Percentiles rank a stretch among this genome's conserved stretches.
phyloP scores from a whole-genome alignment of 2,888 invertebrate species.

The Gonocerus acuteangulatus region DNA sequence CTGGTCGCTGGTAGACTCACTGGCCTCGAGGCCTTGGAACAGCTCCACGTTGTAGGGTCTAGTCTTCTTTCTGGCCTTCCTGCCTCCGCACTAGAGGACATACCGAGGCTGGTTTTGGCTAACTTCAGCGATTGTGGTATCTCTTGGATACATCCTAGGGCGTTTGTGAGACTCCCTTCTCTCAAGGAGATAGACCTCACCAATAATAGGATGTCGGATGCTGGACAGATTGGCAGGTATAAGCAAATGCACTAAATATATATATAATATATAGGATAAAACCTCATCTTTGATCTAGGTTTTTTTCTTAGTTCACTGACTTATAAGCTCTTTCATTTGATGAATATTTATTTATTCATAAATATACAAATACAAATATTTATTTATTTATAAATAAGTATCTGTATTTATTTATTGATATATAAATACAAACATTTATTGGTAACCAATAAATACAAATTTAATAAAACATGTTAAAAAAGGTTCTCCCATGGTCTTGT shows the following conservation, averaged over 20 bases:
- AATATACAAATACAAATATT: too few relatives aligned
- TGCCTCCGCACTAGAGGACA: slow-evolving; percentile 61
- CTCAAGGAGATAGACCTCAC: slow-evolving; percentile 61
- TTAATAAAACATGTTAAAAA: too few relatives aligned
- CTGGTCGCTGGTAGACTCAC: slow-evolving; percentile 36
- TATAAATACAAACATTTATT: too few relatives aligned
- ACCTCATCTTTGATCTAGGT: too few relatives aligned
- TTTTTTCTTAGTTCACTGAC: too few relatives aligned
- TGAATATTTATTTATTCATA: too few relatives aligned
- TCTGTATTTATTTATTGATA: too few relatives aligned
- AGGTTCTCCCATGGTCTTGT: too few relatives aligned
- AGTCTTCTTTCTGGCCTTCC: slow-evolving; percentile 59
- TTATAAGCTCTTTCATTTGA: too few relatives aligned
- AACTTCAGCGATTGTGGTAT: slow-evolving; percentile 72
- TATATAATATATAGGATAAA: too few relatives aligned
- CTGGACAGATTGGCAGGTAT: slow-evolving; percentile 63
- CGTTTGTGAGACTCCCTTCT: slow-evolving; percentile 62
- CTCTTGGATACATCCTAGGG: slow-evolving; percentile 68
- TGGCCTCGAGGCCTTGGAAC: slow-evolving; percentile 63
- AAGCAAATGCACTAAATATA: not conserved
- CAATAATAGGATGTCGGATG: slow-evolving; percentile 67
- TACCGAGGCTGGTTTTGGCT: slow-evolving; percentile 59
- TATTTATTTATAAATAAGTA: too few relatives aligned
- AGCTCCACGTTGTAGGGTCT: slow-evolving; percentile 61
- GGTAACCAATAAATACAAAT: too few relatives aligned